These are phyloP conservation scores for Botia kubotai DNA, from an alignment of 2,797 vertebrate species.

Conservation along the genomic window DNA sequence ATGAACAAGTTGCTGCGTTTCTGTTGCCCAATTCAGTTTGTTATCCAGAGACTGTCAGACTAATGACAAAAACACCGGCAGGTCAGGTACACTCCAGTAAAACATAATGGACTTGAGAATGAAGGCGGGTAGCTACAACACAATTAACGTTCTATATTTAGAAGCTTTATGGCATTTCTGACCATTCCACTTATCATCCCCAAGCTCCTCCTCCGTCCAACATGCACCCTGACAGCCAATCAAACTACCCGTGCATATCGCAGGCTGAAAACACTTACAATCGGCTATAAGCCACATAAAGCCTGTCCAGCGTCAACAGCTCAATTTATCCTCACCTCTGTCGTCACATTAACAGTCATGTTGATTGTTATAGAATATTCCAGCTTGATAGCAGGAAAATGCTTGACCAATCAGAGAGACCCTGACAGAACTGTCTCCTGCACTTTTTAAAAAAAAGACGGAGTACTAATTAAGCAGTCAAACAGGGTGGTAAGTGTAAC, in stretches of 20 bases:
- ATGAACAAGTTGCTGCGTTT: conserved; percentile 24
- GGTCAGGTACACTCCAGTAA: conserved; percentile 33
- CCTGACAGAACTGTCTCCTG: conserved; percentile 18
- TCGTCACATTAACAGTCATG: conserved; percentile 19
- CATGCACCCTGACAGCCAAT: conserved; percentile 24
- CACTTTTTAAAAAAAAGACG: conserved; percentile 44
- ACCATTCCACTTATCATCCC: too few relatives aligned
- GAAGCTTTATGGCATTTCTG: conserved; percentile 40
- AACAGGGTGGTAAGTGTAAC: conserved; percentile 30
- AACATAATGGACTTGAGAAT: conserved; percentile 20
- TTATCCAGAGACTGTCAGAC: conserved; percentile 51
- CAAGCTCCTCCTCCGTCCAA: conserved; percentile 10
- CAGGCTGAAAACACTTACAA: conserved; percentile 2
- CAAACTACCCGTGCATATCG: conserved; percentile 54
- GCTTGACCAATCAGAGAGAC: conserved; percentile 48
- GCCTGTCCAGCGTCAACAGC: conserved; percentile 23
- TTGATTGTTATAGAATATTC: conserved; percentile 28
- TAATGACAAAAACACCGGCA: conserved; percentile 43
- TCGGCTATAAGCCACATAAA: conserved; percentile 4
- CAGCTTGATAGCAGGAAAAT: conserved; percentile 45
- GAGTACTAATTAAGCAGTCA: conserved; percentile 66
- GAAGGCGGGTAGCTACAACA: conserved; percentile 42
- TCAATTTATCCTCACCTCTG: conserved; percentile 42
- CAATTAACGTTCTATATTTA: conserved; percentile 57
- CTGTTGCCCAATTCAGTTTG: conserved; percentile 44